phyloP scores from a whole-genome alignment of 92 coral and sea anemone genomes.

The Nematostella vectensis region DNA sequence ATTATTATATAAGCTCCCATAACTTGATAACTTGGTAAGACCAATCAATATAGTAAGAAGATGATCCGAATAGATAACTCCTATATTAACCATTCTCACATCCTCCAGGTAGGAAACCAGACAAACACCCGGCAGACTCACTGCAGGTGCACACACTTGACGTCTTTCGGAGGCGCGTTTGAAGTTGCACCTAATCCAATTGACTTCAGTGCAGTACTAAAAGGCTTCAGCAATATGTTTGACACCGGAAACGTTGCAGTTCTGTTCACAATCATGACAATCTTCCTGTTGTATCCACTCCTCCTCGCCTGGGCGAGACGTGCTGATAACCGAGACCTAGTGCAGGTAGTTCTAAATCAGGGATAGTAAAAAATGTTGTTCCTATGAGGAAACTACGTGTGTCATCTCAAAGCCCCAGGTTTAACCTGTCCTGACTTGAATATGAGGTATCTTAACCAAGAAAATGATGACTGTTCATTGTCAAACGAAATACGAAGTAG shows the following conservation, averaged over 20 bases:
- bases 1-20: too few relatives aligned
- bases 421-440: too few relatives aligned
- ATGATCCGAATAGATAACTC: too few relatives aligned
- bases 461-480: too few relatives aligned
- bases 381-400: too few relatives aligned
- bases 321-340: slow-evolving; percentile 37
- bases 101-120: slow-evolving; percentile 62
- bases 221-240: slow-evolving; percentile 46
- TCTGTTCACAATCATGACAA: slow-evolving; percentile 37
- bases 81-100: too few relatives aligned
- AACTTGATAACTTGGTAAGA: too few relatives aligned
- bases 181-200: slow-evolving; percentile 74
- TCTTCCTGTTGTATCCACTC: slow-evolving; percentile 31
- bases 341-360: slow-evolving; percentile 26
- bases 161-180: slow-evolving; percentile 73
- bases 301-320: slow-evolving; percentile 53
- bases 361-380: background rate
- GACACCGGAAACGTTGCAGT: slow-evolving; percentile 67
- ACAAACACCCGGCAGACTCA: slow-evolving; percentile 48
- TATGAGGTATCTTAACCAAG: too few relatives aligned
- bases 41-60: too few relatives aligned
- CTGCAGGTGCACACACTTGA: slow-evolving; percentile 64
- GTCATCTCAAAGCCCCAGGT: too few relatives aligned
- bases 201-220: slow-evolving; percentile 60
- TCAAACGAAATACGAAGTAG: too few relatives aligned